Evolutionary conservation across 2,113 vertebrate genomes (phyloP).

Genomic region (Fulica atra): DNA sequence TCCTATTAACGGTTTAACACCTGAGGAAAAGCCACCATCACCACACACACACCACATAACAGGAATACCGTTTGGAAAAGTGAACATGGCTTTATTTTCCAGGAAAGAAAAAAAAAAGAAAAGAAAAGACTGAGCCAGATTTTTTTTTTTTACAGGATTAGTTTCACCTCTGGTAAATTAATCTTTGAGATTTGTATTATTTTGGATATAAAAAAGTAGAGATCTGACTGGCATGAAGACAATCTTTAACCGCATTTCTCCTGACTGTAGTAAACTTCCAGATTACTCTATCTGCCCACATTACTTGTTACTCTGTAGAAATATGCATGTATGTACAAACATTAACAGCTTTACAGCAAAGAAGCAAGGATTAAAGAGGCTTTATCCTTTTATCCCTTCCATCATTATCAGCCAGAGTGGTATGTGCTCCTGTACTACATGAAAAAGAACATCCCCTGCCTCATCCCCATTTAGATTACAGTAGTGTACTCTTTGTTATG

Average conservation of each 20-base stretch:
- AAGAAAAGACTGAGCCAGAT: neutral
- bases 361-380: conserved; percentile 25
- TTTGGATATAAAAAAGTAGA: neutral
- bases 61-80: neutral
- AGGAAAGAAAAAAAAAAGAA: neutral
- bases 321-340: conserved; percentile 27
- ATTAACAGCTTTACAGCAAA: conserved; percentile 3
- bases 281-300: neutral
- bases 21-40: neutral
- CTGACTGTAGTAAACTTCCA: neutral
- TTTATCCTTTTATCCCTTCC: conserved; percentile 44
- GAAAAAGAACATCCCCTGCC: neutral
- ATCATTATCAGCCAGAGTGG: neutral
- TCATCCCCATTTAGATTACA: neutral
- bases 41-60: neutral
- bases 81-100: neutral
- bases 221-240: neutral
- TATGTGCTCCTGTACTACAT: neutral
- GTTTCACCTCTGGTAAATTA: neutral
- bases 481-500: neutral
- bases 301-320: neutral
- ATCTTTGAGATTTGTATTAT: neutral
- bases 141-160: neutral
- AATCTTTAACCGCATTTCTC: neutral
- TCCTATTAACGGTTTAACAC: neutral